A percentile compares a stretch with the other conserved stretches of the same genome.
phyloP scores from a whole-genome alignment of 2,113 vertebrate genomes.

The Hydrochoerus hydrochaeris region DNA sequence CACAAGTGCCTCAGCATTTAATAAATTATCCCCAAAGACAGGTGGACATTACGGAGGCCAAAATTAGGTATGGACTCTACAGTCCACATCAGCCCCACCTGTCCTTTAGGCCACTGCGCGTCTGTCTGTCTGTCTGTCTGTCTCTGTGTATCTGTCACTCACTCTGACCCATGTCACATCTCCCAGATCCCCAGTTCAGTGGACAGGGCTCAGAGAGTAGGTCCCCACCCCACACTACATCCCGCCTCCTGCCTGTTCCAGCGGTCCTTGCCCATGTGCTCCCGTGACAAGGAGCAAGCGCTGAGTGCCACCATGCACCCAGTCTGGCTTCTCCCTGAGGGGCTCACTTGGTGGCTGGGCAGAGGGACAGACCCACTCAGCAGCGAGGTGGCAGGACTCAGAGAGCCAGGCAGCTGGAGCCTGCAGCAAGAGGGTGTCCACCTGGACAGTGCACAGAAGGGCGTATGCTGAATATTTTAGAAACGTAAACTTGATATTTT shows the following conservation, averaged over 20 bases:
- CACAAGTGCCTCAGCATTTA: accelerated
- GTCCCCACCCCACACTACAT: accelerated
- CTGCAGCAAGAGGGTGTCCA: accelerated
- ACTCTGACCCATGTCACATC: not conserved
- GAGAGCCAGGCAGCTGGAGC: no score
- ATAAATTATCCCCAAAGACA: not conserved
- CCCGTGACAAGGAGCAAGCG: not conserved
- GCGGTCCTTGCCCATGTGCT: not conserved
- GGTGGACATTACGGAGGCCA: not conserved
- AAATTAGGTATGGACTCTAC: no score
- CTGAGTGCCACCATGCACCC: not conserved
- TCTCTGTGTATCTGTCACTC: not conserved
- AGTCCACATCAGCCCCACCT: not conserved
- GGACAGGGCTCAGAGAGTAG: not conserved
- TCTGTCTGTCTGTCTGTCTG: not conserved
- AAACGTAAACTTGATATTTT: not conserved
- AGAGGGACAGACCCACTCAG: not conserved
- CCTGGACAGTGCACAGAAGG: not conserved
- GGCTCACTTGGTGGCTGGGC: not conserved
- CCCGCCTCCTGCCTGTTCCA: not conserved
- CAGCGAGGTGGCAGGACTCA: not conserved
- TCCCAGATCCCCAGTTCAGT: not conserved
- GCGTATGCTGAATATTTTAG: not conserved
- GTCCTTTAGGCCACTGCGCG: not conserved
- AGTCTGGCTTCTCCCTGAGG: not conserved